Evolutionary conservation across 1,140 invertebrate genomes (phyloP).

Genomic region (Geopemphigus sp.): DNA sequence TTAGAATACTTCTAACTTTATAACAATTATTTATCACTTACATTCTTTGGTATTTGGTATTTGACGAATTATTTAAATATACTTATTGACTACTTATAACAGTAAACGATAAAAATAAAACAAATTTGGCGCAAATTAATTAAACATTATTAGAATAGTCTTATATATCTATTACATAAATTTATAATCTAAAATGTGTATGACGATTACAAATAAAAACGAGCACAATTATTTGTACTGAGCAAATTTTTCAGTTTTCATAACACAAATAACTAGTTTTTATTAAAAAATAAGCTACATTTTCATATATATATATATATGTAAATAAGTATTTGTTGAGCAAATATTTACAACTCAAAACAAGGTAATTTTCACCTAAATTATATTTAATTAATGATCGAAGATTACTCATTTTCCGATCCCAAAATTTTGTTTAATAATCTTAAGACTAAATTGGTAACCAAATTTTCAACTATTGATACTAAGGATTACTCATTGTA

Average conservation of each 20-base stretch:
- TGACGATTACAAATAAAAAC: conserved; percentile 5
- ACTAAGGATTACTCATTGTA: conserved; percentile 51
- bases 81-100: neutral
- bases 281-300: too few species aligned
- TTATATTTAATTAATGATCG: neutral
- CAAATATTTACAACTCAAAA: neutral
- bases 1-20: neutral
- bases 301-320: too few species aligned
- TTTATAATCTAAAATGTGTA: neutral
- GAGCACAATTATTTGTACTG: neutral
- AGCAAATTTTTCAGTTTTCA: neutral
- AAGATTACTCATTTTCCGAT: neutral
- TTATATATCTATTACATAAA: too few species aligned
- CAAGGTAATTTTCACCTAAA: neutral
- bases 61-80: neutral
- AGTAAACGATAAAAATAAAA: neutral
- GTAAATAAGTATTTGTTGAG: conserved; percentile 11
- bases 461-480: neutral
- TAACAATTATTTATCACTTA: conserved; percentile 15
- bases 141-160: too few species aligned
- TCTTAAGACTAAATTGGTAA: neutral
- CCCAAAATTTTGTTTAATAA: neutral
- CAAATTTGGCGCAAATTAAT: neutral
- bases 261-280: neutral
- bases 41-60: conserved; percentile 11